A percentile compares a stretch with the other conserved stretches of the same genome.
Conservation (phyloP, 2,113 vertebrate genomes). For the Labeo rohita region DNA sequence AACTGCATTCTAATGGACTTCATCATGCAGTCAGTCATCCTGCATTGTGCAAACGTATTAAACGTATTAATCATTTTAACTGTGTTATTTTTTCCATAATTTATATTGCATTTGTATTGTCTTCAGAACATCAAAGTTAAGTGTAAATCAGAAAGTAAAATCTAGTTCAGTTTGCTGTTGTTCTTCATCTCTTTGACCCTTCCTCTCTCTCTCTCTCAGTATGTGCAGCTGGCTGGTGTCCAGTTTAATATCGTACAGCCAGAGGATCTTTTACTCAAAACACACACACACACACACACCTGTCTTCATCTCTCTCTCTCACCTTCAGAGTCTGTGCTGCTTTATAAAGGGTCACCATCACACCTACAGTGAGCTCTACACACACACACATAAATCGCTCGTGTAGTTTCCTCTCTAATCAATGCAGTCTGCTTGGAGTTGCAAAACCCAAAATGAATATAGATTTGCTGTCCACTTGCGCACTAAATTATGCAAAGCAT, state of each 20-base stretch:
- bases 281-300: background rate
- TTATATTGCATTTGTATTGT: background rate
- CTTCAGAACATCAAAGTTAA: background rate
- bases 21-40: background rate
- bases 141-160: background rate
- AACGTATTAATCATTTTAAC: too few species aligned
- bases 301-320: background rate
- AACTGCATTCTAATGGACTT: background rate
- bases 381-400: background rate
- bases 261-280: background rate
- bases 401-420: constrained; percentile 62
- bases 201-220: background rate
- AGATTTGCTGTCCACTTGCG: constrained; percentile 80
- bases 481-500: constrained; percentile 79
- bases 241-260: background rate
- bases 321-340: background rate
- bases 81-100: background rate
- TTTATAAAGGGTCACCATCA: background rate
- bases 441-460: constrained; percentile 81
- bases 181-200: background rate
- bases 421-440: constrained; percentile 75
- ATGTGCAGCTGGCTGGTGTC: background rate
- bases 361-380: too few species aligned
- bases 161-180: background rate
- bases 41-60: too few species aligned